Percentiles rank a stretch among this genome's conserved stretches.
Evolutionary conservation across 1,140 invertebrate species (phyloP).

Genomic region (Drosophila santomea): DNA sequence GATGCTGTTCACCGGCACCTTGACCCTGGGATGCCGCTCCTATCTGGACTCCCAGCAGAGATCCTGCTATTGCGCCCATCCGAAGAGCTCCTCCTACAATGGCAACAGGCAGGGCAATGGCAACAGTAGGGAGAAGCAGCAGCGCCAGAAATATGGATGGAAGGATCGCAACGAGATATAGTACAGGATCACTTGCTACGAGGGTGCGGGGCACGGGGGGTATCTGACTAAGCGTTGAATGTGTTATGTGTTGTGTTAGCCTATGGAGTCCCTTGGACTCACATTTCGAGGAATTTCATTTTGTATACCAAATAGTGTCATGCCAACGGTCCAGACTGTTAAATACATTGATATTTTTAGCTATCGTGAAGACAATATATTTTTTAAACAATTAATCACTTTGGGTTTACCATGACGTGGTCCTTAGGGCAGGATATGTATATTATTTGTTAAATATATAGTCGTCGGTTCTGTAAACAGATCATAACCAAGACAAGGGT

Average conservation of each 20-base stretch:
- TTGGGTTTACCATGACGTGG: neutral
- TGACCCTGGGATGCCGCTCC: slow-evolving; percentile 92
- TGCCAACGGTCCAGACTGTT: slow-evolving; percentile 32
- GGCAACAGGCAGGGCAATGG: slow-evolving; percentile 48
- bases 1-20: slow-evolving; percentile 92
- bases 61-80: slow-evolving; percentile 89
- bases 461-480: no score
- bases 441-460: no score
- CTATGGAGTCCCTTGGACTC: slow-evolving; percentile 10
- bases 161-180: slow-evolving; percentile 80
- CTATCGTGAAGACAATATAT: neutral
- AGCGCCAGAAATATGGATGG: slow-evolving; percentile 78
- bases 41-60: slow-evolving; percentile 92
- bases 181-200: neutral
- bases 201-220: slow-evolving; percentile 24
- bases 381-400: neutral
- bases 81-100: slow-evolving; percentile 36
- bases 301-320: slow-evolving; percentile 24
- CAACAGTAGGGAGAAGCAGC: slow-evolving; percentile 68
- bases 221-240: slow-evolving; percentile 36
- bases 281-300: slow-evolving; percentile 47
- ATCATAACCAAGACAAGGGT: no score
- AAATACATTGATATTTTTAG: slow-evolving; percentile 40
- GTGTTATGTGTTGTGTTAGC: slow-evolving; percentile 56
- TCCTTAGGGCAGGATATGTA: neutral